Conservation (phyloP, 37 sponge, comb jelly and placozoan species). For the Lycopodina hypogea region DNA sequence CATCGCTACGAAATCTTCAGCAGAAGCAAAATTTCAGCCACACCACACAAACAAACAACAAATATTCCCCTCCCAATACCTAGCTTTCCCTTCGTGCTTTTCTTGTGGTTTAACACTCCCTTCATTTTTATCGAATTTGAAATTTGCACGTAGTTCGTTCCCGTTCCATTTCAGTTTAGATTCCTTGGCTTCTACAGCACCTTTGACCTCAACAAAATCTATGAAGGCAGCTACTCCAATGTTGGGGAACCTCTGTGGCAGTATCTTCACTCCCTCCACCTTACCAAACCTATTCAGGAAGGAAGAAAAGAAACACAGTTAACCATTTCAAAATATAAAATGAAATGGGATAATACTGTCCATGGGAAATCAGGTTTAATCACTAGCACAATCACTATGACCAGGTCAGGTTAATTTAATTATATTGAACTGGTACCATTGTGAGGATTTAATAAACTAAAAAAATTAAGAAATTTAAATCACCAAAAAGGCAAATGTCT, state of each 20-base stretch:
- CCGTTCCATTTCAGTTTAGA: conserved; percentile 42
- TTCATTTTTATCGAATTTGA: conserved; percentile 49
- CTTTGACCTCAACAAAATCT: conserved; percentile 67
- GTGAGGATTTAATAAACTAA: too few relatives aligned
- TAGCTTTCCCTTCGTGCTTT: neutral
- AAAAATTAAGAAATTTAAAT: too few relatives aligned
- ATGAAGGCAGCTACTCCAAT: conserved; percentile 80
- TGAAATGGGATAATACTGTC: too few relatives aligned
- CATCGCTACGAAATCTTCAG: too few relatives aligned
- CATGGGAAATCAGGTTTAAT: too few relatives aligned
- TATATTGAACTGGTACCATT: too few relatives aligned
- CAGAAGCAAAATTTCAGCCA: neutral
- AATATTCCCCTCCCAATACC: neutral
- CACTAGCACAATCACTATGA: too few relatives aligned
- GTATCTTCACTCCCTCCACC: conserved; percentile 75
- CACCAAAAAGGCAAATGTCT: too few relatives aligned
- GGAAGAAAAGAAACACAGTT: neutral
- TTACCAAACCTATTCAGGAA: conserved; percentile 66
- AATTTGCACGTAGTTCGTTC: conserved; percentile 63
- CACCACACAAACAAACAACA: neutral
- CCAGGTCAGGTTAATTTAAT: too few relatives aligned
- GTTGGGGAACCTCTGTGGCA: conserved; percentile 67
- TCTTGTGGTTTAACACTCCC: neutral
- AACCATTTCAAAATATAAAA: neutral
- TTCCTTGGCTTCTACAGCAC: conserved; percentile 70